phyloP scores from a whole-genome alignment of 2,888 invertebrate species.

The Leptinotarsa tumamoca region DNA sequence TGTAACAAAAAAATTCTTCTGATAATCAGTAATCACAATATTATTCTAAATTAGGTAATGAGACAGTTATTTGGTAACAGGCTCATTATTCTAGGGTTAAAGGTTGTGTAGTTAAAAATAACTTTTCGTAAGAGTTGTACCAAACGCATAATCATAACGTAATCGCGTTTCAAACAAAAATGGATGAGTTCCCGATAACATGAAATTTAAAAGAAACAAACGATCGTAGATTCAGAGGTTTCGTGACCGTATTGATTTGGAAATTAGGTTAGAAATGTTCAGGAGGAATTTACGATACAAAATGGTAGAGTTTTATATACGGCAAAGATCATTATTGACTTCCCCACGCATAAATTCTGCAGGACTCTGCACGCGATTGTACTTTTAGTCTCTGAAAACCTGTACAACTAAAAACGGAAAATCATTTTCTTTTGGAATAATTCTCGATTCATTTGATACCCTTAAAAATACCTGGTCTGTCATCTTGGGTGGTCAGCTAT shows the following conservation, averaged over 20 bases:
- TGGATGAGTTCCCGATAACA: not conserved
- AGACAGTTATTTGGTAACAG: not conserved
- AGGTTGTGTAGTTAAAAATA: slow-evolving; percentile 1
- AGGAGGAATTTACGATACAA: slow-evolving; percentile 20
- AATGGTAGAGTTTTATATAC: slow-evolving; percentile 25
- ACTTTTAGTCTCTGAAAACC: not conserved
- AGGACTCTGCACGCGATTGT: slow-evolving; percentile 6
- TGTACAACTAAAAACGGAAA: not conserved
- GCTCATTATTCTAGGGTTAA: not conserved
- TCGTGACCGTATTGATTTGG: slow-evolving; percentile 24
- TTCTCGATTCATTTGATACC: no score
- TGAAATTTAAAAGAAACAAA: not conserved
- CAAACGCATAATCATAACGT: not conserved
- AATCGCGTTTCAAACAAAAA: not conserved
- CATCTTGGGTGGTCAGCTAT: no score
- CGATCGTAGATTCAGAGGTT: not conserved
- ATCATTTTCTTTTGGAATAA: no score
- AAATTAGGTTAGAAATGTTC: slow-evolving; percentile 20
- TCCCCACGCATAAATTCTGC: slow-evolving; percentile 10
- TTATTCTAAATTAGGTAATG: not conserved
- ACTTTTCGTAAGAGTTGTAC: not conserved
- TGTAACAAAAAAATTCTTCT: not conserved
- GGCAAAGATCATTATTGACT: slow-evolving; percentile 20
- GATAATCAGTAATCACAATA: not conserved
- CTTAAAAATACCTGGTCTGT: no score